Base-by-base conservation (phyloP, 1,140 invertebrate species). In the Nixonia krombeini region DNA sequence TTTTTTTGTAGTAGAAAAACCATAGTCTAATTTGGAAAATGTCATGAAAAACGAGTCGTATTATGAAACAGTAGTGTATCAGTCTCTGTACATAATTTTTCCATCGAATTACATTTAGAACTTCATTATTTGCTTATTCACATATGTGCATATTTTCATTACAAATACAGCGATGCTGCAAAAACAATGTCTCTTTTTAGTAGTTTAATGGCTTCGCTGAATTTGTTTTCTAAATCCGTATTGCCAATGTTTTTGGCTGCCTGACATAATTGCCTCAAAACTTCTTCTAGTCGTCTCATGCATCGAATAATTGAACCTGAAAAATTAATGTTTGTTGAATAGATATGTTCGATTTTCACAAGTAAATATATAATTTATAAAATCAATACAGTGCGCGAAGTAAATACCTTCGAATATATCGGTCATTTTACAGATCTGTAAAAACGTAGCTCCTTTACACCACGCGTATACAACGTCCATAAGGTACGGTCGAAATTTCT, bases 171-270 rank as follows among this genome's bases (percentile, higher is more conserved):
- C 84, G 96, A 98, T 21, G 97, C 97, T 44, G 98, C 97, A 87
- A 99, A 99, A 13, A 99, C 96, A 85, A 99, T 99, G 81, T 99
- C 98, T 70, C 98, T 89, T 85, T 99, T 99, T 21, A 99, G 90
- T 31, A 95, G 81, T 76, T 93, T 92, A 50, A 99, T 97, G 4
- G 93, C 94, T 78, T 97, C 93, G 56, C 92, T 92, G 83, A 99
- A 99, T 86, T 99, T 99, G 70, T 94, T 93, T 86, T 99, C 97
- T 55, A 99, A 86, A 66, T 98, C 96, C 8, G 92, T 92, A 78
- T 98, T 99, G 9, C 97, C 97, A 64, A 99, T 99, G 69, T 94
- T 96, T 87, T 98, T 99, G 0, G 97, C 92, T 15, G 97, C 97
- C 85, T 98, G 95, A 63, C 93, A 92, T 86, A 99, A 91, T 86